phyloP scores from a whole-genome alignment of 2,113 vertebrate genomes.

The Caloenas nicobarica region DNA sequence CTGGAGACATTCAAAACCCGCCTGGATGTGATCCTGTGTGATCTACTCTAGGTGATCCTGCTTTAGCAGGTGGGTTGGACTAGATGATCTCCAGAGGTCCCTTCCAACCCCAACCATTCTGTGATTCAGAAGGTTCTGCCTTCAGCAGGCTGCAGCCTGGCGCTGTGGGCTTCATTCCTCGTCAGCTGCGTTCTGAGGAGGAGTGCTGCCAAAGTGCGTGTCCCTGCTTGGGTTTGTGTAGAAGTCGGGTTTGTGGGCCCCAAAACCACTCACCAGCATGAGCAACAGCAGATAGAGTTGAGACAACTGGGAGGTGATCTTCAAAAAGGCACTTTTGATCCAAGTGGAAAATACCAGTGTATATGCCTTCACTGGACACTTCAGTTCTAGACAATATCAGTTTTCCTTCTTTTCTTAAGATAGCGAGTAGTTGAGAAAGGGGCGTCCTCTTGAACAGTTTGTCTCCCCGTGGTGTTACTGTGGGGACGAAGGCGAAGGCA shows the following conservation, averaged over 20 bases:
- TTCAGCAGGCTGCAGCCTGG: not conserved
- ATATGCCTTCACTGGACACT: not conserved
- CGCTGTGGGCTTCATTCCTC: not conserved
- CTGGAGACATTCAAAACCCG: too few species aligned
- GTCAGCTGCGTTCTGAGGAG: not conserved
- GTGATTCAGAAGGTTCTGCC: not conserved
- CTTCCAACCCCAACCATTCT: too few species aligned
- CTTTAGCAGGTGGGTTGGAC: too few species aligned
- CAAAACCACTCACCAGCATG: rapidly evolving
- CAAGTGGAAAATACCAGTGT: not conserved
- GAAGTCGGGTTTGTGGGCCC: not conserved
- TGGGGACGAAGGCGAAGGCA: not conserved
- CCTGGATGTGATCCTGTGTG: too few species aligned
- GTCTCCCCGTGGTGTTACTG: not conserved
- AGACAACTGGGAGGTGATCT: not conserved
- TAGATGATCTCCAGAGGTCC: too few species aligned
- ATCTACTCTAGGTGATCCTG: too few species aligned
- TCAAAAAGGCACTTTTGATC: not conserved
- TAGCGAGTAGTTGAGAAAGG: not conserved
- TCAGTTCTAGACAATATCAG: not conserved
- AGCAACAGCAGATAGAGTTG: not conserved
- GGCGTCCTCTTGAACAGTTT: rapidly evolving
- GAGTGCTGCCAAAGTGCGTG: not conserved
- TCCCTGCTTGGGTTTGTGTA: not conserved
- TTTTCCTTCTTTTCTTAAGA: not conserved